Evolutionary conservation across 2,888 invertebrate genomes (phyloP).

Genomic region (Hymenopus coronatus): DNA sequence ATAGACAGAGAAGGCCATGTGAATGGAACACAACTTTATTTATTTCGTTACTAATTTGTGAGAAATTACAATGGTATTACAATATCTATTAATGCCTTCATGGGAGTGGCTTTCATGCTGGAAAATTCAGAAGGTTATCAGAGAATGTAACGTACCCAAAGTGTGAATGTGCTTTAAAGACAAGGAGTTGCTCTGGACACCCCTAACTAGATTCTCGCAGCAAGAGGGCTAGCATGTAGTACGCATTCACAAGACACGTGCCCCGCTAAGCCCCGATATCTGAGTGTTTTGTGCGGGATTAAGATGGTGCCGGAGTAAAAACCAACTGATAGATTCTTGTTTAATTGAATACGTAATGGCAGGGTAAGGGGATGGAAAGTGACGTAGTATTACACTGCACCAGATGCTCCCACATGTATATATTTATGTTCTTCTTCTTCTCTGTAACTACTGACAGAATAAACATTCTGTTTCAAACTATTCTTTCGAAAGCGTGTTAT

Average conservation of each 20-base stretch:
- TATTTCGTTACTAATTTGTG: too few relatives aligned
- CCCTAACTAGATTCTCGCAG: not conserved
- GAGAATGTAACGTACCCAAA: too few relatives aligned
- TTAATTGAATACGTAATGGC: constrained; percentile 70
- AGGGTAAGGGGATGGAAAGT: constrained; percentile 9
- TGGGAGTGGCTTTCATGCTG: too few relatives aligned
- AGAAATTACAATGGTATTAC: too few relatives aligned
- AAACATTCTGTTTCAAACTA: too few relatives aligned
- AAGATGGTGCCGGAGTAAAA: constrained; percentile 46
- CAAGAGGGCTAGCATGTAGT: not conserved
- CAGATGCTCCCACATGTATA: not conserved
- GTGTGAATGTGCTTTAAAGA: not conserved
- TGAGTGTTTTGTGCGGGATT: constrained; percentile 36
- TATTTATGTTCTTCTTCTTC: not conserved
- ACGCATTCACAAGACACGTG: not conserved
- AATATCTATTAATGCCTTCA: too few relatives aligned
- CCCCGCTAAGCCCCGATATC: not conserved
- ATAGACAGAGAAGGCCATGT: too few relatives aligned
- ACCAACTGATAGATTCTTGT: constrained; percentile 61
- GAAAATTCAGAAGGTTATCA: too few relatives aligned
- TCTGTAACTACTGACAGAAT: too few relatives aligned
- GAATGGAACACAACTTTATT: too few relatives aligned
- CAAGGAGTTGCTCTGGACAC: not conserved
- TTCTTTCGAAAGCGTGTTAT: too few relatives aligned
- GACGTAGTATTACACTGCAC: not conserved